Conservation (phyloP, 2,113 vertebrate genomes). For the Cyanistes caeruleus region DNA sequence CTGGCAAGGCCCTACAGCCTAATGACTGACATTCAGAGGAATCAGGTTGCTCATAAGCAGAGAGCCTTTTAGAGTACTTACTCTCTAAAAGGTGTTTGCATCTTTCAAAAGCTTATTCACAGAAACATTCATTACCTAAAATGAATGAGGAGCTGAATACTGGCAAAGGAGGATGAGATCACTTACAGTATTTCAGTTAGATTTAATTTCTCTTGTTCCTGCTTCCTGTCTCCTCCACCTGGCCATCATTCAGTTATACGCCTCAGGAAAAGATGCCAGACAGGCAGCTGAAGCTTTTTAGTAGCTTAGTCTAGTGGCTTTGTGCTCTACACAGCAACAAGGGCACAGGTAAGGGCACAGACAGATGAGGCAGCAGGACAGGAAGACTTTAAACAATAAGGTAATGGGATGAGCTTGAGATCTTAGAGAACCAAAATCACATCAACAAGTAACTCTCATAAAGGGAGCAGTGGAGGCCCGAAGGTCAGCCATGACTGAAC, state of each 20-base stretch:
- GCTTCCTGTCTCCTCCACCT: neutral
- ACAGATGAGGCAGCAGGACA: neutral
- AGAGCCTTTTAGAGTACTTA: neutral
- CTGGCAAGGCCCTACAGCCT: neutral
- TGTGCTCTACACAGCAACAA: neutral
- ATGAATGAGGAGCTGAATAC: neutral
- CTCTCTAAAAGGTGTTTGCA: neutral
- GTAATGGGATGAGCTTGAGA: neutral
- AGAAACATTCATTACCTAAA: neutral
- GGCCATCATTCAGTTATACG: fast-evolving
- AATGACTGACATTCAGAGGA: neutral
- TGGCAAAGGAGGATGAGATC: neutral
- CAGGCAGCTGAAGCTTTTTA: neutral
- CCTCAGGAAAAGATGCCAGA: neutral
- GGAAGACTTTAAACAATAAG: neutral
- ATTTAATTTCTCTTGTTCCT: neutral
- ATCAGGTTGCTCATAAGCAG: neutral
- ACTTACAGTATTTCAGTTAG: neutral
- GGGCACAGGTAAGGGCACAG: neutral
- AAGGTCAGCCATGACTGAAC: neutral
- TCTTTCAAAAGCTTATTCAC: neutral
- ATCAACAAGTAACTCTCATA: fast-evolving
- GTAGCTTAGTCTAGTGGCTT: neutral
- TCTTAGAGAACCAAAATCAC: neutral
- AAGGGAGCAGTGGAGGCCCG: neutral